Evolutionary conservation across 1,140 invertebrate species (phyloP).

Genomic region (Drosophila grimshawi): DNA sequence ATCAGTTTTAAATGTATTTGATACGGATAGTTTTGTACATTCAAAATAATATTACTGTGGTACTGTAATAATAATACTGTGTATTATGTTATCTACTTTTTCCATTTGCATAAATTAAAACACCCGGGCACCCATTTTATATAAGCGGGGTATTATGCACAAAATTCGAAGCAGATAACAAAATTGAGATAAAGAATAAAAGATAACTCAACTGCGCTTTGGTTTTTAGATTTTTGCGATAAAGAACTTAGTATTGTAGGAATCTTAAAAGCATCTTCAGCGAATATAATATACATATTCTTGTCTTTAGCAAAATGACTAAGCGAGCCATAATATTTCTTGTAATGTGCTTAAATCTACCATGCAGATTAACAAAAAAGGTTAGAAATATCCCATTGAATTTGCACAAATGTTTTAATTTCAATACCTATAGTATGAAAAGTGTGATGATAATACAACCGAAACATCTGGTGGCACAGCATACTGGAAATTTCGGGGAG

Average conservation of each 20-base stretch:
- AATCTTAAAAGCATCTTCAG: conserved; percentile 1
- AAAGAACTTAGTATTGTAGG: conserved; percentile 17
- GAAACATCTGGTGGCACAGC: conserved; percentile 6
- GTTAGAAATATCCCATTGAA: not conserved
- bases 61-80: too few species aligned
- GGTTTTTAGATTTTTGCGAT: conserved; percentile 8
- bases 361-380: conserved; percentile 20
- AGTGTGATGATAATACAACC: conserved; percentile 41
- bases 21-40: too few species aligned
- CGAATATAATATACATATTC: not conserved
- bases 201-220: conserved; percentile 25
- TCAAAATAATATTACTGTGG: too few species aligned
- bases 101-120: not conserved
- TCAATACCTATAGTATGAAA: conserved; percentile 15
- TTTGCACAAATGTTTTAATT: not conserved
- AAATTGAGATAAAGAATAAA: conserved; percentile 43
- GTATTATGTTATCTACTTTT: too few species aligned
- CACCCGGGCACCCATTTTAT: conserved; percentile 2
- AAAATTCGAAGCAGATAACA: conserved; percentile 35
- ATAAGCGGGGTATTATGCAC: conserved; percentile 21
- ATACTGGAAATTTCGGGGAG: conserved; percentile 49
- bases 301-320: conserved; percentile 2
- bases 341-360: not conserved
- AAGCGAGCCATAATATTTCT: not conserved
- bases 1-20: too few species aligned